Evolutionary conservation across 2,888 invertebrate species (phyloP).

Genomic region (Serripes groenlandicus): DNA sequence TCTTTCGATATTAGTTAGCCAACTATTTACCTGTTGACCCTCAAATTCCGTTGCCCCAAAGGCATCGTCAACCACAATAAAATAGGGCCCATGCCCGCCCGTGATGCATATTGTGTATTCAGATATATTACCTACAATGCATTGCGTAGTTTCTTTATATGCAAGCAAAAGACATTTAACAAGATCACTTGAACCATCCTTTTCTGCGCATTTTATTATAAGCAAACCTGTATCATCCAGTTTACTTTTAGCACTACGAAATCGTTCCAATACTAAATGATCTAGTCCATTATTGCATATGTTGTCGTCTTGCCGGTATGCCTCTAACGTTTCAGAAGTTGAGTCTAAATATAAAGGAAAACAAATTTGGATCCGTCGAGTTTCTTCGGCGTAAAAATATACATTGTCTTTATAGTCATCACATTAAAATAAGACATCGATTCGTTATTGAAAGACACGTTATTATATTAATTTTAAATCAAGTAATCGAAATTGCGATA

Average conservation of each 20-base stretch:
- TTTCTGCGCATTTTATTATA: not conserved
- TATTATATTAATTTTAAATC: too few relatives aligned
- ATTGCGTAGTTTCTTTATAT: not conserved
- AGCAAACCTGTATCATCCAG: not conserved
- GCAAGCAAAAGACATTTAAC: not conserved
- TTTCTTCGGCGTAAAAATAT: too few relatives aligned
- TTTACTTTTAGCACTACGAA: not conserved
- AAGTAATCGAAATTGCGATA: too few relatives aligned
- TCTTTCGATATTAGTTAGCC: not conserved
- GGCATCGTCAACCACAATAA: not conserved
- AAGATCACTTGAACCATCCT: not conserved
- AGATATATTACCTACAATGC: not conserved
- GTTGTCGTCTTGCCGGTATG: not conserved
- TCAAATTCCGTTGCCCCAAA: not conserved
- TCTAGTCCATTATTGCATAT: too few relatives aligned
- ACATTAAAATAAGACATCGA: too few relatives aligned
- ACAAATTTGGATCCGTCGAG: too few relatives aligned
- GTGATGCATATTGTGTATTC: not conserved
- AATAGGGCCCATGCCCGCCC: not conserved
- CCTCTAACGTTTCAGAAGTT: not conserved
- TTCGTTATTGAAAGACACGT: too few relatives aligned
- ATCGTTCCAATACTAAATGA: not conserved
- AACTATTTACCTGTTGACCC: not conserved
- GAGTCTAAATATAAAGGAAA: not conserved
- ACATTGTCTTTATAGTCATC: too few relatives aligned